These are phyloP conservation scores for Drosophila auraria DNA, from an alignment of 1,140 invertebrate species.

Conservation along the genomic window DNA sequence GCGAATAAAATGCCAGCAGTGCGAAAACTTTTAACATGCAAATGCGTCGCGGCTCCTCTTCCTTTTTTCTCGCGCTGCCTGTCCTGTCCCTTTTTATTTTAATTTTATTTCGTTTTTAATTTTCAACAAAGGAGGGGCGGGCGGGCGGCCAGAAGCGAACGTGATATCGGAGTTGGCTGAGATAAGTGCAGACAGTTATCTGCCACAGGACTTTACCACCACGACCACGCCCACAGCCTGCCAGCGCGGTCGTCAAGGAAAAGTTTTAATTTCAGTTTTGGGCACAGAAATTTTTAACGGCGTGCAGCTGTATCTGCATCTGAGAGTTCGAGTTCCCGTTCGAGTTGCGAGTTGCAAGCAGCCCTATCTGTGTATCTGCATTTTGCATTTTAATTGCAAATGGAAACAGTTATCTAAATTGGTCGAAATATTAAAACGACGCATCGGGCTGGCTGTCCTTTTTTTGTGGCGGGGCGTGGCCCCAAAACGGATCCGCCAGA, in stretches of 20 bases:
- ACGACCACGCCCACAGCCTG: slow-evolving; percentile 20
- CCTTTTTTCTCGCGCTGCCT: slow-evolving; percentile 12
- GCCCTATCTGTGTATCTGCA: slow-evolving; percentile 63
- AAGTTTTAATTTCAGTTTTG: slow-evolving; percentile 81
- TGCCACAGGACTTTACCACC: slow-evolving; percentile 25
- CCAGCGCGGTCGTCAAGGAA: slow-evolving; percentile 58
- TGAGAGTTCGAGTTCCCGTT: background rate
- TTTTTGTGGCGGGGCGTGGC: slow-evolving; percentile 24
- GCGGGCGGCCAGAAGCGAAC: slow-evolving; percentile 43
- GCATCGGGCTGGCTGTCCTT: slow-evolving; percentile 40
- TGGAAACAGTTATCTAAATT: slow-evolving; percentile 85
- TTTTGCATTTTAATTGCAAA: slow-evolving; percentile 85
- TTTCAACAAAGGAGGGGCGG: slow-evolving; percentile 48
- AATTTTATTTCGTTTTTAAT: slow-evolving; percentile 81
- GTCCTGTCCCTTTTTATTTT: slow-evolving; percentile 43
- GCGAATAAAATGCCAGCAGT: slow-evolving; percentile 71
- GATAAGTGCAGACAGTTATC: slow-evolving; percentile 75
- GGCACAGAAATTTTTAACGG: slow-evolving; percentile 62
- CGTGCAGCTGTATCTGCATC: slow-evolving; percentile 38
- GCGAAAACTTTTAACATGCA: slow-evolving; percentile 82
- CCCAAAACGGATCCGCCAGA: slow-evolving; percentile 16
- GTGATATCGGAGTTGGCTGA: slow-evolving; percentile 77
- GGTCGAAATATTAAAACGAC: slow-evolving; percentile 83
- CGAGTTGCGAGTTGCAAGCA: slow-evolving; percentile 1
- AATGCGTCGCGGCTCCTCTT: slow-evolving; percentile 59